These are phyloP conservation scores for Homarus gammarus DNA, from an alignment of 2,888 invertebrate species.

Conservation along the genomic window DNA sequence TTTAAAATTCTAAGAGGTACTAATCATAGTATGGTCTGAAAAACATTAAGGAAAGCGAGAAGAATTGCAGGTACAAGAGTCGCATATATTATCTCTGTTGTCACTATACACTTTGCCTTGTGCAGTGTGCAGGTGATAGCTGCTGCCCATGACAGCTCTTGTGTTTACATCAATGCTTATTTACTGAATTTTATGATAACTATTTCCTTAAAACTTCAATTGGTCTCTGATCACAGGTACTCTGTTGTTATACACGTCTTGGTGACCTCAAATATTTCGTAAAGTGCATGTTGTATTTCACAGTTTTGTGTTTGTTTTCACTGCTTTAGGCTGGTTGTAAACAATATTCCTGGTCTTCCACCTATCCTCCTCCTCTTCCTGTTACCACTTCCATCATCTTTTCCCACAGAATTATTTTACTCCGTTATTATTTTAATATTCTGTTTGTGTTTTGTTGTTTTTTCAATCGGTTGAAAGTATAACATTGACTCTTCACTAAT, in stretches of 20 bases:
- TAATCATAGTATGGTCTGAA: no score
- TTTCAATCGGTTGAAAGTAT: no score
- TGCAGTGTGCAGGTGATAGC: background rate
- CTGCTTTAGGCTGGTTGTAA: slow-evolving; percentile 22
- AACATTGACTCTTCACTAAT: no score
- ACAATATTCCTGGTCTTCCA: background rate
- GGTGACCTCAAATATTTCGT: background rate
- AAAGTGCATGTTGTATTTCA: slow-evolving; percentile 23
- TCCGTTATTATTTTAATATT: background rate
- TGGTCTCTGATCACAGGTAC: background rate
- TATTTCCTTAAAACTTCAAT: background rate
- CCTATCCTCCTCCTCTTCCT: background rate
- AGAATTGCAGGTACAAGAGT: background rate
- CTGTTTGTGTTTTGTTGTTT: background rate
- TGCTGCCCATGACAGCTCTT: background rate
- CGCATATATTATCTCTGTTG: background rate
- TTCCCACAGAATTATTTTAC: background rate
- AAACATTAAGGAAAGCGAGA: background rate
- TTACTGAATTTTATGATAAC: background rate
- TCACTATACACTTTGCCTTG: background rate
- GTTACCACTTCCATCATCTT: background rate
- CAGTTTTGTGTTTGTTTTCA: slow-evolving; percentile 13
- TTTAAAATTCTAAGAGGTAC: background rate
- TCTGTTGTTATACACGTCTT: background rate
- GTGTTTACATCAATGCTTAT: background rate